Base-by-base conservation (phyloP, 2,797 vertebrate species). In the Epinephelus awoara region DNA sequence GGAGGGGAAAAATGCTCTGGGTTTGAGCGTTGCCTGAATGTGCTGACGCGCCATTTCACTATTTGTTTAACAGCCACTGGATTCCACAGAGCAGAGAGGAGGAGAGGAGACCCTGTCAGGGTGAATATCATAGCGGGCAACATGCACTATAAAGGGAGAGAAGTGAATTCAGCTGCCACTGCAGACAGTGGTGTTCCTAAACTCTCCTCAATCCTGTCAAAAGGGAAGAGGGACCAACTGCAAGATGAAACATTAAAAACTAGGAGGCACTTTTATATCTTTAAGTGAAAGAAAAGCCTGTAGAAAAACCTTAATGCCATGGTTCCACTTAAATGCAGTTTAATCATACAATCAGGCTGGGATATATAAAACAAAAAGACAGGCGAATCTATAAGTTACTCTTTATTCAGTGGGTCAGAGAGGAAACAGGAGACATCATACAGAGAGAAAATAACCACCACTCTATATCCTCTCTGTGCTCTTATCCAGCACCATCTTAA, bases 41-140 rank as follows among this genome's bases (percentile, higher is more conserved):
- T 95, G 94, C 95, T 94, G 95, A 96, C 87, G 50, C n/a, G 63
- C 78, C 88, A 81, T 87, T 94, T 93, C 84, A 77, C 82, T 92
- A 90, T 95, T 95, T 95, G 91, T 92, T 94, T 91, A 93, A 93
- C 91, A 93, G 89, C 83, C 89, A 85, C 85, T 89, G 90, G 87
- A 96, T 94, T 94, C 93, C 93, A 94, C 79, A 92, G 89, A 92
- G 86, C 82, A 82, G 81, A 93, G 85, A 69, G 87, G 85, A 90
- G 86, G 75, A 87, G 74, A 88, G 49, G 81, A 86, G 75, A 90
- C 77, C 80, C 85, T 64, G 87, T 88, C 82, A 81, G 87, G 77
- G 78, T 74, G 73, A 88, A 77, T 86, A 87, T 91, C 76, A 82
- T 6, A 61, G 77, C 49, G 13, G 77, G 52, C 67, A 71, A 58